phyloP scores from a whole-genome alignment of 2,797 vertebrate species.

The Eulemur albifrons region DNA sequence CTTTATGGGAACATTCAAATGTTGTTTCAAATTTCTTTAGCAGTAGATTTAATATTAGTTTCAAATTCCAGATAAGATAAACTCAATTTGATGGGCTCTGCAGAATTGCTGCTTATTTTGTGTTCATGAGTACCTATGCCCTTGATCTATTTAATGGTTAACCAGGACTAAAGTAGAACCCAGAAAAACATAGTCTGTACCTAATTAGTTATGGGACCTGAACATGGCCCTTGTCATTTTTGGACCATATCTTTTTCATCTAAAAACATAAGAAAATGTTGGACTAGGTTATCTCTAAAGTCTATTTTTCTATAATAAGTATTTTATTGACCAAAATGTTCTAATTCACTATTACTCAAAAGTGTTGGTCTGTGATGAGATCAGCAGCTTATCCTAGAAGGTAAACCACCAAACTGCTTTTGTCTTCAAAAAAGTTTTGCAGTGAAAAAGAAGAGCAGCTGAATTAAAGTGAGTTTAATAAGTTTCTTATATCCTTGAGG shows the following conservation, averaged over 20 bases:
- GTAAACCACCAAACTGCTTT: neutral
- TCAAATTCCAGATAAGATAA: conserved; percentile 34
- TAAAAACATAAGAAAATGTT: neutral
- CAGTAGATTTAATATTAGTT: neutral
- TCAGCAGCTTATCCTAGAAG: neutral
- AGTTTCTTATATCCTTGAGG: neutral
- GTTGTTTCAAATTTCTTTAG: conserved; percentile 15
- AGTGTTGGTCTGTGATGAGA: neutral
- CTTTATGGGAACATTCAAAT: conserved; percentile 27
- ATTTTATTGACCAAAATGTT: neutral
- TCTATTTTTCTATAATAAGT: neutral
- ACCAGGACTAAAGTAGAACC: neutral
- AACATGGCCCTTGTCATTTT: neutral
- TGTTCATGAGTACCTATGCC: neutral
- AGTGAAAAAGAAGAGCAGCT: neutral
- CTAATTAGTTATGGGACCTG: neutral
- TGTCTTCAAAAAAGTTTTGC: neutral
- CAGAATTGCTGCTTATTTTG: neutral
- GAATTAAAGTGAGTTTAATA: neutral
- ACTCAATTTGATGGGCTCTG: neutral
- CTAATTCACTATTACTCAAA: neutral
- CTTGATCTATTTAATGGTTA: neutral
- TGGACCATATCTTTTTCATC: neutral
- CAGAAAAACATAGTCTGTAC: neutral
- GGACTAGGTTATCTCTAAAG: neutral